phyloP scores from a whole-genome alignment of 2,113 vertebrate species.

The Sinocyclocheilus maitianheensis region DNA sequence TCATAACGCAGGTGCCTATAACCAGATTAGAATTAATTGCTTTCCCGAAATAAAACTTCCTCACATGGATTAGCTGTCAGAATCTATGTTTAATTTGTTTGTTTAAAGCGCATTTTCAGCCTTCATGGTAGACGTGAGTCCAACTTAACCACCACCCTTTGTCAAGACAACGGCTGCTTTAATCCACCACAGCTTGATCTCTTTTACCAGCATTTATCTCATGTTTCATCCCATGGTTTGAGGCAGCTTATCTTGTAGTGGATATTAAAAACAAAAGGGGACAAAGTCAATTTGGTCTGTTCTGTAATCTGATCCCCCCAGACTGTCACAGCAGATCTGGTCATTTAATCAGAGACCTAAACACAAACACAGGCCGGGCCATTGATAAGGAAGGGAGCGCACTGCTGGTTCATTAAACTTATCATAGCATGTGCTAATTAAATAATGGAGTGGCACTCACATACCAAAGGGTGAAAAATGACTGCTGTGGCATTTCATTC shows the following conservation, averaged over 20 bases:
- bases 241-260: conserved; percentile 21
- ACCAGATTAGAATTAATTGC: conserved; percentile 44
- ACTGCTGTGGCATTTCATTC: conserved; percentile 52
- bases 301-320: conserved; percentile 40
- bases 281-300: conserved; percentile 47
- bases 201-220: conserved; percentile 7
- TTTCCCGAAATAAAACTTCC: conserved; percentile 25
- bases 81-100: conserved; percentile 28
- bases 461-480: conserved; percentile 53
- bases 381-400: conserved; percentile 25
- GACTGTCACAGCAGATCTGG: conserved; percentile 47
- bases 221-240: not conserved
- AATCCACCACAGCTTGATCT: conserved; percentile 8
- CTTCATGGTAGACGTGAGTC: not conserved
- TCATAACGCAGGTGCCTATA: conserved; percentile 13
- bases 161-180: conserved; percentile 1
- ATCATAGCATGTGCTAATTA: conserved; percentile 58
- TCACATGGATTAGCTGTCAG: not conserved
- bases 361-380: conserved; percentile 24
- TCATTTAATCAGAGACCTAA: conserved; percentile 46
- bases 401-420: conserved; percentile 54
- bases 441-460: conserved; percentile 52
- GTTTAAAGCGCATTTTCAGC: not conserved
- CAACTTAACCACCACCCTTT: not conserved
- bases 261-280: conserved; percentile 49